Percentiles rank a stretch among this genome's conserved stretches.
Conservation (phyloP, 2,888 invertebrate genomes). For the Digitonthophagus gazella region DNA sequence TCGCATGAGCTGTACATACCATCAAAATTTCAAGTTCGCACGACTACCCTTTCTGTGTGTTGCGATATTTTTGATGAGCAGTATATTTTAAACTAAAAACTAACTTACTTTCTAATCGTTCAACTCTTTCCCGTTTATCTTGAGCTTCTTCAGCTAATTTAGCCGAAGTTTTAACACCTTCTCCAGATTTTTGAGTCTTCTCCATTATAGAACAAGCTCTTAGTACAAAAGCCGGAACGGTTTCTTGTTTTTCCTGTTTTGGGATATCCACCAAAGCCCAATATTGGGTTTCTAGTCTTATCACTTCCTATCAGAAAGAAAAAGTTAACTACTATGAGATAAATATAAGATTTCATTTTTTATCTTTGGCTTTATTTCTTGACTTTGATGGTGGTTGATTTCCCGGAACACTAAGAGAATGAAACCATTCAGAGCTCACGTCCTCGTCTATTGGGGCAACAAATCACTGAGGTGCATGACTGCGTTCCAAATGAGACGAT, state of each 20-base stretch:
- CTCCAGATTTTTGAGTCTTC: constrained; percentile 86
- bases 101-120: constrained; percentile 75
- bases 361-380: background rate
- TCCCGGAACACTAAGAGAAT: no score
- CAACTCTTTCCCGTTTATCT: constrained; percentile 79
- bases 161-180: constrained; percentile 82
- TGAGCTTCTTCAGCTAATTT: constrained; percentile 85
- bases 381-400: background rate
- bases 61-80: no score
- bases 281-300: constrained; percentile 87
- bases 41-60: no score
- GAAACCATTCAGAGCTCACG: no score
- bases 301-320: constrained; percentile 71
- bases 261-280: constrained; percentile 94
- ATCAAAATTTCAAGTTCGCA: no score
- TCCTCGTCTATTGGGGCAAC: background rate
- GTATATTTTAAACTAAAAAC: background rate
- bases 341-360: constrained; percentile 5
- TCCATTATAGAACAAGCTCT: constrained; percentile 90
- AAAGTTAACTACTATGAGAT: constrained; percentile 20
- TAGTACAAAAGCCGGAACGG: constrained; percentile 87
- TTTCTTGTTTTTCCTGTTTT: constrained; percentile 90
- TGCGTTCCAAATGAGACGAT: background rate
- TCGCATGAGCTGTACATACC: no score
- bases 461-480: background rate